Evolutionary conservation across 2,888 invertebrate genomes (phyloP).

Genomic region (Rhimphoctona megacephalus): DNA sequence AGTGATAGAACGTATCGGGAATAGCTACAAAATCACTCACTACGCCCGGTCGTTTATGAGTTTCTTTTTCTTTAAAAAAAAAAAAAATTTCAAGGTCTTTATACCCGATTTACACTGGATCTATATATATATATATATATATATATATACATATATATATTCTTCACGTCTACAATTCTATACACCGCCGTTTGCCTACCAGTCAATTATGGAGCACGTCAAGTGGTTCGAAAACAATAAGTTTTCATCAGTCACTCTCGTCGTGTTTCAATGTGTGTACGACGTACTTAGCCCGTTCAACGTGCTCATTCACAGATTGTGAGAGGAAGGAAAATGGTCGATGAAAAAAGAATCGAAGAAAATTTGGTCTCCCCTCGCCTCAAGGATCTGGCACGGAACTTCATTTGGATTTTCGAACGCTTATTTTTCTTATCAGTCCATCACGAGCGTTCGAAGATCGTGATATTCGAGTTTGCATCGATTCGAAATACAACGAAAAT

Average conservation of each 20-base stretch:
- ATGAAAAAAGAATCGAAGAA: constrained; percentile 20
- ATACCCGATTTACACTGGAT: neutral
- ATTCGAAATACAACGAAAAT: neutral
- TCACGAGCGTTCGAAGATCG: neutral
- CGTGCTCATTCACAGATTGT: constrained; percentile 47
- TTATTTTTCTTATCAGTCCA: neutral
- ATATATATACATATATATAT: neutral
- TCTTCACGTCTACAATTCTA: constrained; percentile 25
- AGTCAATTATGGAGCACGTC: constrained; percentile 52
- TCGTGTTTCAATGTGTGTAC: constrained; percentile 7
- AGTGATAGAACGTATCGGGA: neutral
- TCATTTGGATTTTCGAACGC: constrained; percentile 32
- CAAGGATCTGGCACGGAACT: constrained; percentile 38
- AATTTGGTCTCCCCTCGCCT: neutral
- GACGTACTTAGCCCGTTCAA: constrained; percentile 10
- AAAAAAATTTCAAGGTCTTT: neutral
- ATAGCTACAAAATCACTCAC: neutral
- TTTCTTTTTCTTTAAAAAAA: neutral
- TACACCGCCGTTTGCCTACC: constrained; percentile 40
- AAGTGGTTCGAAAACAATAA: constrained; percentile 32
- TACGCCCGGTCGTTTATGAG: neutral
- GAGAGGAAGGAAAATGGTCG: constrained; percentile 11
- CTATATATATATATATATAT: neutral
- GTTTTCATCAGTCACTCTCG: constrained; percentile 33
- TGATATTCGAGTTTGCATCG: neutral